phyloP scores from a whole-genome alignment of 2,113 vertebrate genomes.

The Scolopax mira region DNA sequence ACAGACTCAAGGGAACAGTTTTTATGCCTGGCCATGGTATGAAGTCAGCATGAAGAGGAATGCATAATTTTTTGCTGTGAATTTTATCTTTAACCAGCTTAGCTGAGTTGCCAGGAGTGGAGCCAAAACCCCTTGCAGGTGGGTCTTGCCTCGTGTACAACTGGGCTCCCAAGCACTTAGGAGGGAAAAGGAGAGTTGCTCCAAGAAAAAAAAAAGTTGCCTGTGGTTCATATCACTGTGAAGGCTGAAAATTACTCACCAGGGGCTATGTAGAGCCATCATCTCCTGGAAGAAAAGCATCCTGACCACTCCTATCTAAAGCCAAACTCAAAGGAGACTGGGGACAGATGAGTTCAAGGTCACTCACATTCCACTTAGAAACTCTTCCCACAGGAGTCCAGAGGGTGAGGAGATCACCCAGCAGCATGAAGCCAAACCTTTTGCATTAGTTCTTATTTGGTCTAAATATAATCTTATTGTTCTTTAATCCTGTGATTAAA shows the following conservation, averaged over 20 bases:
- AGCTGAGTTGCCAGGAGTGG: neutral
- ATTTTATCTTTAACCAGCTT: neutral
- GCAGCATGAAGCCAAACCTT: neutral
- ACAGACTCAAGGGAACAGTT: neutral
- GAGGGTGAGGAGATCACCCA: neutral
- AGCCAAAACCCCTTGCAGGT: neutral
- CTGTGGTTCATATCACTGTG: neutral
- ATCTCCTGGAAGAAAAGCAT: neutral
- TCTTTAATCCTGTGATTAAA: neutral
- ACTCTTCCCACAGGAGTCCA: neutral
- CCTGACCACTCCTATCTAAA: neutral
- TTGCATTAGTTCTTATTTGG: neutral
- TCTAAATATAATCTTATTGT: neutral
- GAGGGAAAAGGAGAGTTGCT: neutral
- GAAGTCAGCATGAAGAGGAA: neutral
- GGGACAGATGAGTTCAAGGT: neutral
- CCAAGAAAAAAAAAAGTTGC: neutral
- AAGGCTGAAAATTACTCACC: neutral
- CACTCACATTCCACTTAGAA: neutral
- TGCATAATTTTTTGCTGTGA: neutral
- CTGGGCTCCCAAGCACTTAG: neutral
- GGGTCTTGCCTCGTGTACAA: neutral
- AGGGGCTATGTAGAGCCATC: neutral
- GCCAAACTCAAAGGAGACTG: accelerated
- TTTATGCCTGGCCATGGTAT: neutral